Percentiles rank a stretch among this genome's conserved stretches.
These are phyloP conservation scores for Andrena marginata DNA, from an alignment of 2,888 invertebrate species.

Conservation along the genomic window DNA sequence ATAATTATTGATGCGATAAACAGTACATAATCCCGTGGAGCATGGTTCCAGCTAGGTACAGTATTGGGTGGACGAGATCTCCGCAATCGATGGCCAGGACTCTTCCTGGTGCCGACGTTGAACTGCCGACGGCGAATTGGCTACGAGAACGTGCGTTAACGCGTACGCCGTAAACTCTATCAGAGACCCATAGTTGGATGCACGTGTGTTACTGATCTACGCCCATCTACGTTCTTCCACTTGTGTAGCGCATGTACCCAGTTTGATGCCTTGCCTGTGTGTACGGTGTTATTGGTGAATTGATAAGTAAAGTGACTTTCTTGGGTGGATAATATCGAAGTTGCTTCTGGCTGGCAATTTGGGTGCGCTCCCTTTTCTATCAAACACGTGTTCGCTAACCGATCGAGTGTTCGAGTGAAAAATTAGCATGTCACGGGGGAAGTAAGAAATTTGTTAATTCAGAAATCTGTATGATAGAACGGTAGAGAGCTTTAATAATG, in stretches of 20 bases:
- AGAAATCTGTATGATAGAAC: background rate
- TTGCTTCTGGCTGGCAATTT: background rate
- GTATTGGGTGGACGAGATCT: conserved; percentile 66
- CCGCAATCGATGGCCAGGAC: conserved; percentile 62
- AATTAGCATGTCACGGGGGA: background rate
- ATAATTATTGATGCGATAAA: conserved; percentile 52
- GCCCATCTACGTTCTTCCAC: conserved; percentile 54
- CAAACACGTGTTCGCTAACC: conserved; percentile 22
- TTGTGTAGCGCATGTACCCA: conserved; percentile 21
- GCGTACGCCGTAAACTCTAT: conserved; percentile 61
- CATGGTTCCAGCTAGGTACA: conserved; percentile 46
- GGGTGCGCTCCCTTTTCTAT: background rate
- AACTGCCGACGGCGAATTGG: conserved; percentile 64
- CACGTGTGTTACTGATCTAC: conserved; percentile 58
- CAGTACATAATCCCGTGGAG: conserved; percentile 52
- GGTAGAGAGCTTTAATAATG: background rate
- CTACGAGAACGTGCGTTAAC: conserved; percentile 65
- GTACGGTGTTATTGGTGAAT: conserved; percentile 23
- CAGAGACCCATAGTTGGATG: conserved; percentile 28
- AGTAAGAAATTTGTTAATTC: background rate
- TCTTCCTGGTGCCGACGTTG: conserved; percentile 67
- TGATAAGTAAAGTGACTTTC: conserved; percentile 26
- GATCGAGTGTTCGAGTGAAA: conserved; percentile 4
- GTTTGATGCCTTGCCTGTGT: background rate
- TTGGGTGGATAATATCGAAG: background rate